A percentile compares a stretch with the other conserved stretches of the same genome.
These are phyloP conservation scores for Anisognathus igniventris DNA, from an alignment of 2,797 vertebrate genomes.

Conservation along the genomic window DNA sequence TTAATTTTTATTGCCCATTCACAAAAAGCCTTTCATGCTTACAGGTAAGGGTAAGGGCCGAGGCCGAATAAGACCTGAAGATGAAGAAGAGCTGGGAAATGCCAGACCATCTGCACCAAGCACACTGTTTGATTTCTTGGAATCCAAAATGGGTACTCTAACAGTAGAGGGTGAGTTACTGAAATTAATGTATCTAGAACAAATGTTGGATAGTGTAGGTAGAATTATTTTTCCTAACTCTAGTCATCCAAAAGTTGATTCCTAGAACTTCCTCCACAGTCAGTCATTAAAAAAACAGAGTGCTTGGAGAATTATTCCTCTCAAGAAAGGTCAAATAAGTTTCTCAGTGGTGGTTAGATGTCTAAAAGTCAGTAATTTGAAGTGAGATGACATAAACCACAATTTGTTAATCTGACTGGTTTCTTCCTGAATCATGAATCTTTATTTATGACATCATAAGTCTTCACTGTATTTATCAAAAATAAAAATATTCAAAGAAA, in stretches of 20 bases:
- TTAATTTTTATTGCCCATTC: not conserved
- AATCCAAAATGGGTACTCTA: slow-evolving; percentile 96
- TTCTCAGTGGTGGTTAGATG: not conserved
- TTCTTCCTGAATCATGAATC: not conserved
- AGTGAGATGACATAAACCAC: not conserved
- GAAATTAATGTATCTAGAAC: not conserved
- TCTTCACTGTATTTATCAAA: not conserved
- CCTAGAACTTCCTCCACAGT: not conserved
- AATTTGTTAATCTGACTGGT: not conserved
- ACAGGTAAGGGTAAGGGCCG: slow-evolving; percentile 88
- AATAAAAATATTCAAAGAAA: not conserved
- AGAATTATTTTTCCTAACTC: not conserved
- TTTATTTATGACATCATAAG: not conserved
- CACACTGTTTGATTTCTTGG: slow-evolving; percentile 97
- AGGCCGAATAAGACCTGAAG: slow-evolving; percentile 86
- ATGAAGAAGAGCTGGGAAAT: slow-evolving; percentile 88
- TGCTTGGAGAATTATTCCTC: not conserved
- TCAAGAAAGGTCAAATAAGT: not conserved
- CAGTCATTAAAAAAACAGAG: not conserved
- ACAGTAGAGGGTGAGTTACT: slow-evolving; percentile 85
- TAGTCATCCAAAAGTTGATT: not conserved
- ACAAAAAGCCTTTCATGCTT: not conserved
- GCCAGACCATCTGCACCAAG: slow-evolving; percentile 94
- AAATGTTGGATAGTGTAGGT: not conserved
- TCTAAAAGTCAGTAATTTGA: not conserved